Conservation (phyloP, 2,888 invertebrate species). For the Embidobia sp. region DNA sequence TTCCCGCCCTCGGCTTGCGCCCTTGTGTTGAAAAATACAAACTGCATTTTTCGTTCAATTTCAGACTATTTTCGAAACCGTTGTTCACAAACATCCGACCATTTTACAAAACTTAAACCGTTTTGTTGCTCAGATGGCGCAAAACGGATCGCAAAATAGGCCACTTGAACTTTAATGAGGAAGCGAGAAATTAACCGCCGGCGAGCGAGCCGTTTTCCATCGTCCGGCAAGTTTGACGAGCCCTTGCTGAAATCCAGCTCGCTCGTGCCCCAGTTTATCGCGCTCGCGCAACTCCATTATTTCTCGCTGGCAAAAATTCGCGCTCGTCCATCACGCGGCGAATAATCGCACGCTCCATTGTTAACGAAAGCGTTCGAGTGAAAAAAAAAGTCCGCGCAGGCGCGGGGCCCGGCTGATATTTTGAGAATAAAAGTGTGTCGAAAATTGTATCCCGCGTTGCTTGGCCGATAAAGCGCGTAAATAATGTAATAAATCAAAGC, state of each 20-base stretch:
- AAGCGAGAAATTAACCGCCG: slow-evolving; percentile 80
- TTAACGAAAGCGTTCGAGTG: neutral
- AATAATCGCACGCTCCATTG: too few species aligned
- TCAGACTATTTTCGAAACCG: too few species aligned
- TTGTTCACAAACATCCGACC: too few species aligned
- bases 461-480: slow-evolving; percentile 27
- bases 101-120: too few species aligned
- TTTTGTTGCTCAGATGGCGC: too few species aligned
- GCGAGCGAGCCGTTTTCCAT: slow-evolving; percentile 69
- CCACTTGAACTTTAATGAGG: slow-evolving; percentile 82
- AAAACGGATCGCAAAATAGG: too few species aligned
- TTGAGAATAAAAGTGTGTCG: slow-evolving; percentile 19
- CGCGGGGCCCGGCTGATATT: slow-evolving; percentile 9
- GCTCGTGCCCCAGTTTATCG: slow-evolving; percentile 40
- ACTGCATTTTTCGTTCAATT: too few species aligned
- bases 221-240: slow-evolving; percentile 71
- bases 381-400: slow-evolving; percentile 24
- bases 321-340: neutral
- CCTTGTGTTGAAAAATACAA: too few species aligned
- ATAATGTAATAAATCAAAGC: slow-evolving; percentile 47
- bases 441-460: slow-evolving; percentile 4
- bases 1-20: too few species aligned
- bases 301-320: neutral
- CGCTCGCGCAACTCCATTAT: slow-evolving; percentile 24
- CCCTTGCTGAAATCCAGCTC: slow-evolving; percentile 62